phyloP scores from a whole-genome alignment of 2,113 vertebrate genomes.

The Ornithorhynchus anatinus region DNA sequence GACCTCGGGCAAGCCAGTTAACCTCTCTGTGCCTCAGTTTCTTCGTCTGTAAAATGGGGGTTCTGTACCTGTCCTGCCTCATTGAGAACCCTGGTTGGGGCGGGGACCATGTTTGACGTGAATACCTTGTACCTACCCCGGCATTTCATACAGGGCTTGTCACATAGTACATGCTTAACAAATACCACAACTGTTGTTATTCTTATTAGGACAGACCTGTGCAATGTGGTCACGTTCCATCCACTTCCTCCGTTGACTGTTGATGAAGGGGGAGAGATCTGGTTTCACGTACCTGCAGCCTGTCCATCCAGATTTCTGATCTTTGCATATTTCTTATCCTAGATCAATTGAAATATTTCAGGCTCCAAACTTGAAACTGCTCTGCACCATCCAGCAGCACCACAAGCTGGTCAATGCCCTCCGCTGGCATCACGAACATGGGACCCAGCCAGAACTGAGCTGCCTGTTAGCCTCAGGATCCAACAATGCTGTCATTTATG shows the following conservation, averaged over 20 bases:
- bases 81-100: too few species aligned
- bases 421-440: constrained; percentile 87
- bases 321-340: constrained; percentile 38
- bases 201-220: too few species aligned
- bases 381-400: constrained; percentile 93
- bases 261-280: background rate
- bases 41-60: too few species aligned
- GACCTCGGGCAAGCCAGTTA: too few species aligned
- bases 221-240: background rate
- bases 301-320: constrained; percentile 14
- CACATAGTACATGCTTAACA: too few species aligned
- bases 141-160: too few species aligned
- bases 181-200: too few species aligned
- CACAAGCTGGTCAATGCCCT: constrained; percentile 93
- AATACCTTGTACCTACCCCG: too few species aligned
- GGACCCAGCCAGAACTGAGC: constrained; percentile 72
- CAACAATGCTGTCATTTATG: constrained; percentile 86
- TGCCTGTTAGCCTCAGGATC: constrained; percentile 90
- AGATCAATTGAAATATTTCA: constrained; percentile 90
- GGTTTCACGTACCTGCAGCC: background rate
- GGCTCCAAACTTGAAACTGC: constrained; percentile 78
- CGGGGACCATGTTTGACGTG: too few species aligned
- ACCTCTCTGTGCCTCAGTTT: too few species aligned
- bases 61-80: too few species aligned
- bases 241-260: background rate